These are phyloP conservation scores for Porites australiensis DNA, from an alignment of 64 coral and sea anemone genomes.

Conservation along the genomic window DNA sequence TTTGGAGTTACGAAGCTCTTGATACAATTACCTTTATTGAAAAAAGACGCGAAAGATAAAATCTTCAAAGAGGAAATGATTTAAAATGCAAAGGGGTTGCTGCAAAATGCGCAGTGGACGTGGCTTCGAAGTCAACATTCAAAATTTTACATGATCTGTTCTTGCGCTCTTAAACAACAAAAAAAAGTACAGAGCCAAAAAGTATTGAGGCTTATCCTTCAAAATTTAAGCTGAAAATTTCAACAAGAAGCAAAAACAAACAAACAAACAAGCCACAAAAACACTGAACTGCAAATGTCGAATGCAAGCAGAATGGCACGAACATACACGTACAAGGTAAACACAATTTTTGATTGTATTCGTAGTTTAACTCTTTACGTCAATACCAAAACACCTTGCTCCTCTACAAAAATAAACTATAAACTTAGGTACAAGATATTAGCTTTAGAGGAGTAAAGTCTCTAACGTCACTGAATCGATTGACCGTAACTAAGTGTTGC, in stretches of 20 bases:
- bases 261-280: too few species aligned
- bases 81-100: neutral
- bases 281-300: neutral
- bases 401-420: neutral
- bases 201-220: too few species aligned
- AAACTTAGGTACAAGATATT: neutral
- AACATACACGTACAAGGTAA: neutral
- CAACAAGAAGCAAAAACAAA: too few species aligned
- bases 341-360: neutral
- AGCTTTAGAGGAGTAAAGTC: neutral
- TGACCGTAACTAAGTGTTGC: neutral
- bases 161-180: too few species aligned
- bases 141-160: too few species aligned
- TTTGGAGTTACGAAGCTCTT: neutral
- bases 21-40: conserved; percentile 20
- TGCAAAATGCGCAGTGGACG: neutral
- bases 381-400: neutral
- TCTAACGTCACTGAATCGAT: neutral
- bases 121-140: neutral
- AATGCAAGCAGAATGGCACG: neutral
- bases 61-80: conserved; percentile 21
- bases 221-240: too few species aligned
- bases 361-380: conserved; percentile 1
- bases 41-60: conserved; percentile 43
- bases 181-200: too few species aligned